A percentile compares a stretch with the other conserved stretches of the same genome.
These are phyloP conservation scores for Hystrix cristata DNA, from an alignment of 2,113 vertebrate genomes.

Conservation along the genomic window DNA sequence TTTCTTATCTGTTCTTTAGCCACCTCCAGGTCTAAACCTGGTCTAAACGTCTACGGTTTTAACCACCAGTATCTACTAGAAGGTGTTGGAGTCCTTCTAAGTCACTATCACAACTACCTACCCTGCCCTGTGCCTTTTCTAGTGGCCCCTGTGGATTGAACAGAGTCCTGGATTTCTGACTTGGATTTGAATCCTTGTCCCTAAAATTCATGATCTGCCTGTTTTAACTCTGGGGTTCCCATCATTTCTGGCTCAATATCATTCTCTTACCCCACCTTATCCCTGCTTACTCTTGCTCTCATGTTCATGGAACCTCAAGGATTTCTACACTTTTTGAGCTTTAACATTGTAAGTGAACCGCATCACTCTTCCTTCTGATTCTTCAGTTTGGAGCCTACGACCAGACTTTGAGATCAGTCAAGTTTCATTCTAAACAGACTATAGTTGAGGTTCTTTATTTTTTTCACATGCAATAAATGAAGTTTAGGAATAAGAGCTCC, in stretches of 20 bases:
- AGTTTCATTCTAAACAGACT: neutral
- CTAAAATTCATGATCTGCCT: neutral
- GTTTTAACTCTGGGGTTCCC: neutral
- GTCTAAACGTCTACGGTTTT: neutral
- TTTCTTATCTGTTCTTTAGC: neutral
- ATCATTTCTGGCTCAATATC: neutral
- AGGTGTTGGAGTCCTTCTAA: conserved; percentile 46
- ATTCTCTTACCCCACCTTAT: neutral
- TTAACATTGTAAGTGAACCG: neutral
- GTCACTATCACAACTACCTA: neutral
- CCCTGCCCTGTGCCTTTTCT: neutral
- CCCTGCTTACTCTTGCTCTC: neutral
- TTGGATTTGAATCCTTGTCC: conserved; percentile 7
- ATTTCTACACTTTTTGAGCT: neutral
- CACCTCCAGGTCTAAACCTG: neutral
- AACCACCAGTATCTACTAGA: neutral
- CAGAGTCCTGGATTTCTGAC: neutral
- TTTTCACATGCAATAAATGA: neutral
- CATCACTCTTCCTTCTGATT: neutral
- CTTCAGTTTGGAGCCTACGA: neutral
- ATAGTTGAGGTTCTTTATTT: neutral
- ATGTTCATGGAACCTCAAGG: neutral
- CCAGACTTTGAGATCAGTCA: neutral
- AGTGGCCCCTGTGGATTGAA: neutral
- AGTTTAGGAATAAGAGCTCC: neutral